phyloP scores from a whole-genome alignment of 2,113 vertebrate genomes.

The Brevimyrus niger region DNA sequence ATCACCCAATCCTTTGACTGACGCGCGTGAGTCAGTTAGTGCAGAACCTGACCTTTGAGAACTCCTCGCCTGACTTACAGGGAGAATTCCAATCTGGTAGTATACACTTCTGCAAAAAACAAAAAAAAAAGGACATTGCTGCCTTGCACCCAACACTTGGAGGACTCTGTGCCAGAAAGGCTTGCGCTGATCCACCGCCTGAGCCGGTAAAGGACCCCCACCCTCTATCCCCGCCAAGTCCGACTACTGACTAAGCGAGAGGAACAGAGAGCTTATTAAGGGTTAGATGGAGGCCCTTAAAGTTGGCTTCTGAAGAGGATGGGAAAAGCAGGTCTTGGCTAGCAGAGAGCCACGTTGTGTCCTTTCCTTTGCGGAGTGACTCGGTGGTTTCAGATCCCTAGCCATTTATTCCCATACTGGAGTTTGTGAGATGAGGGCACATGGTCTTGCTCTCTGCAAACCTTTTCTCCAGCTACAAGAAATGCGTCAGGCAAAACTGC shows the following conservation, averaged over 20 bases:
- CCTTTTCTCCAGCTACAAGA: not conserved
- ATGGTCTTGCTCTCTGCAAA: not conserved
- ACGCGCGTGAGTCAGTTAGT: not conserved
- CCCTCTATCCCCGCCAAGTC: not conserved
- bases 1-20: not conserved
- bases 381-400: not conserved
- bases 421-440: not conserved
- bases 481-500: not conserved
- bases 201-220: not conserved
- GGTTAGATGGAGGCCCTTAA: not conserved
- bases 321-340: not conserved
- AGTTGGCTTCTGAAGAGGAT: not conserved
- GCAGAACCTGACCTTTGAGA: not conserved
- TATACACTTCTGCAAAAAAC: not conserved
- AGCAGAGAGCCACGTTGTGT: not conserved
- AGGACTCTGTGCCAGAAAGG: not conserved
- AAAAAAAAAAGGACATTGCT: too few relatives aligned
- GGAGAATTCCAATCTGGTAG: not conserved
- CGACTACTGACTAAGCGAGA: not conserved
- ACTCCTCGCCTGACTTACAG: not conserved
- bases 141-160: too few relatives aligned
- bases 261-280: slow-evolving; percentile 6
- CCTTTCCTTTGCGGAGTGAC: not conserved
- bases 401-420: not conserved
- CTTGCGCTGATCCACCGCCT: not conserved